phyloP scores from a whole-genome alignment of 2,888 invertebrate genomes.

The Cantharis flavilabris region DNA sequence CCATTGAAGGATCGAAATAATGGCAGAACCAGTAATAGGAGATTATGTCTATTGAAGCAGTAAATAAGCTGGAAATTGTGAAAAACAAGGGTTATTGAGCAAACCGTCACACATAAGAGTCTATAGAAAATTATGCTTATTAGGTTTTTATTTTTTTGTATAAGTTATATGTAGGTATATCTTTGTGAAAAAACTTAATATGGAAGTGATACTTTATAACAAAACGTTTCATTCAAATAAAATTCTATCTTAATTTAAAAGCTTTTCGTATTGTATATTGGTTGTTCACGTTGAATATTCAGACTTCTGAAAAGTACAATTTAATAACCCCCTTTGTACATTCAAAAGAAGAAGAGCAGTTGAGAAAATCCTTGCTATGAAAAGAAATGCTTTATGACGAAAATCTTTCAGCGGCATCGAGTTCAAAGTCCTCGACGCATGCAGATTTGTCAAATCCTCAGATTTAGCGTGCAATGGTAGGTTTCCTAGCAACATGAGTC shows the following conservation, averaged over 20 bases:
- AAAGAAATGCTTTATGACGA: conserved; percentile 30
- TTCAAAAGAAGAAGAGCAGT: conserved; percentile 28
- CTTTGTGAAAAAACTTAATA: not conserved
- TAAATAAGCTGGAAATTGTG: not conserved
- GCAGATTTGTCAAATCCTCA: conserved; percentile 55
- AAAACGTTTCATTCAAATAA: conserved; percentile 3
- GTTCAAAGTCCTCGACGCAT: conserved; percentile 47
- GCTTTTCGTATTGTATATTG: conserved; percentile 11
- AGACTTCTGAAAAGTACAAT: conserved; percentile 26
- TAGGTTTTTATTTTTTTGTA: not conserved
- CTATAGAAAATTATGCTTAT: not conserved
- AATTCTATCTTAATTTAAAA: conserved; percentile 19
- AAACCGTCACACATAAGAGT: not conserved
- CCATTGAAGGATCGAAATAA: not conserved
- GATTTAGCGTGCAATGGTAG: conserved; percentile 53
- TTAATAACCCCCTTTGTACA: conserved; percentile 29
- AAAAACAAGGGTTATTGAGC: not conserved
- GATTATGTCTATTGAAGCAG: not conserved
- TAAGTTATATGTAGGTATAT: not conserved
- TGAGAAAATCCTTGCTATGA: conserved; percentile 26
- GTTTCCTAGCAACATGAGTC: conserved; percentile 54
- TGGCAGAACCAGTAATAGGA: not conserved
- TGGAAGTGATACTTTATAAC: not conserved
- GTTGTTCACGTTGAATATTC: conserved; percentile 15
- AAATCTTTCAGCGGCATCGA: conserved; percentile 29